A percentile compares a stretch with the other conserved stretches of the same genome.
Conservation (phyloP, 2,113 vertebrate genomes). For the Psephotus haematonotus region DNA sequence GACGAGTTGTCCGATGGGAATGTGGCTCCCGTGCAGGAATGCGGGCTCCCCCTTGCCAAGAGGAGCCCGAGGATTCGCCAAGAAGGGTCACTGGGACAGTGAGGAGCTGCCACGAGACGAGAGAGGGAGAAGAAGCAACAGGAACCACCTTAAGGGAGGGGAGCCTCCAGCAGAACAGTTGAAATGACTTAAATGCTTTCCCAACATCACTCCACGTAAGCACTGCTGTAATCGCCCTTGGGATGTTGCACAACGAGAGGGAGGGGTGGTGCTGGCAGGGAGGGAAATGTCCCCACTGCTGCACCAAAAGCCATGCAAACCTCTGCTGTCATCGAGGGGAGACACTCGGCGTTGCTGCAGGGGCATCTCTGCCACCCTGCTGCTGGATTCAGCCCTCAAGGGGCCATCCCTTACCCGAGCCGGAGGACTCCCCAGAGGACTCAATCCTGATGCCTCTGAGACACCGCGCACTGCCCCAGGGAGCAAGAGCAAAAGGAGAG, state of each 20-base stretch:
- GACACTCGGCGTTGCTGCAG: background rate
- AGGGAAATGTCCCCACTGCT: background rate
- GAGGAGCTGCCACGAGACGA: rapidly evolving
- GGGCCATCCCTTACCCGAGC: background rate
- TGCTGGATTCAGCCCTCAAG: background rate
- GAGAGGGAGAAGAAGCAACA: background rate
- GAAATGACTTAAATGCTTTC: slow-evolving; percentile 67
- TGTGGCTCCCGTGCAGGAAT: rapidly evolving
- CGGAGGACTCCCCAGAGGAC: background rate
- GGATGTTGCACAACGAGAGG: slow-evolving; percentile 60
- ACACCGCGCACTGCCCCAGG: background rate
- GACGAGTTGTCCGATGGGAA: background rate
- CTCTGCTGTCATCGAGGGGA: background rate
- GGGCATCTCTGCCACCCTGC: background rate
- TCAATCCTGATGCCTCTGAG: background rate
- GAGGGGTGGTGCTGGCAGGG: slow-evolving; percentile 48
- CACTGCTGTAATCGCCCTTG: slow-evolving; percentile 60
- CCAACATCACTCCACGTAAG: slow-evolving; percentile 62
- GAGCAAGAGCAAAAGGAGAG: slow-evolving; percentile 27
- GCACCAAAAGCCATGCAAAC: background rate
- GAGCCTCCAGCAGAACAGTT: slow-evolving; percentile 45
- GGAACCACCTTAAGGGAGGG: slow-evolving; percentile 64
- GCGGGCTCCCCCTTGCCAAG: background rate
- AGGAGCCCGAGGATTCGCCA: background rate
- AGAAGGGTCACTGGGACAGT: rapidly evolving